phyloP scores from a whole-genome alignment of 1,140 invertebrate genomes.

The Philaenus spumarius region DNA sequence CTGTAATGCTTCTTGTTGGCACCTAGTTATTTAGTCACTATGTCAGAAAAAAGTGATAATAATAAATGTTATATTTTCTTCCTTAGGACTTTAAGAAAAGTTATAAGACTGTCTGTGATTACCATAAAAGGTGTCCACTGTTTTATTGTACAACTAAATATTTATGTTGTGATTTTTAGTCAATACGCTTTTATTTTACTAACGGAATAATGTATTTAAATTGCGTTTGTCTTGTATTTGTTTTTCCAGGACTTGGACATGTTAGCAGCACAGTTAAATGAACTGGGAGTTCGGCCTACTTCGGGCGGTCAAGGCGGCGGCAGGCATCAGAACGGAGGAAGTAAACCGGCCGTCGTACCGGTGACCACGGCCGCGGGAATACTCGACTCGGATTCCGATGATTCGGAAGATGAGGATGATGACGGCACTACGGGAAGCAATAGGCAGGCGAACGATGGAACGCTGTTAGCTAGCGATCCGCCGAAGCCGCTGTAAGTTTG shows the following conservation, averaged over 20 bases:
- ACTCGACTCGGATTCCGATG: conserved; percentile 40
- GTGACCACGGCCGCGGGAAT: conserved; percentile 23
- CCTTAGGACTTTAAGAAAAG: no score
- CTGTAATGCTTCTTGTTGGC: no score
- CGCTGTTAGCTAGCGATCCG: conserved; percentile 89
- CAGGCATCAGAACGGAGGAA: conserved; percentile 22
- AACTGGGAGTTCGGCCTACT: conserved; percentile 62
- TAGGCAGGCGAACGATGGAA: conserved; percentile 77
- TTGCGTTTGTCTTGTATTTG: conserved; percentile 36
- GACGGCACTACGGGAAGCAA: conserved; percentile 48
- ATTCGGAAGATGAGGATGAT: conserved; percentile 42
- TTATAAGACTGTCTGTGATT: no score
- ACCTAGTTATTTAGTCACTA: no score
- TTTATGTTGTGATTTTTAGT: no score
- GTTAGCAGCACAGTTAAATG: conserved; percentile 87
- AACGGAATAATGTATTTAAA: no score
- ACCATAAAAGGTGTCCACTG: no score
- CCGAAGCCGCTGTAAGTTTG: conserved; percentile 88
- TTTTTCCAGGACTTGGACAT: conserved; percentile 79
- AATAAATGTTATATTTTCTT: no score
- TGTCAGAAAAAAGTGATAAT: no score
- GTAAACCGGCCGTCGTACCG: conserved; percentile 21
- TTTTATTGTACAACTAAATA: no score
- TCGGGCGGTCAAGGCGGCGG: conserved; percentile 39
- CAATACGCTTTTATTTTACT: no score